Base-by-base conservation (phyloP, 2,113 vertebrate genomes). In the Rhizomys pruinosus region DNA sequence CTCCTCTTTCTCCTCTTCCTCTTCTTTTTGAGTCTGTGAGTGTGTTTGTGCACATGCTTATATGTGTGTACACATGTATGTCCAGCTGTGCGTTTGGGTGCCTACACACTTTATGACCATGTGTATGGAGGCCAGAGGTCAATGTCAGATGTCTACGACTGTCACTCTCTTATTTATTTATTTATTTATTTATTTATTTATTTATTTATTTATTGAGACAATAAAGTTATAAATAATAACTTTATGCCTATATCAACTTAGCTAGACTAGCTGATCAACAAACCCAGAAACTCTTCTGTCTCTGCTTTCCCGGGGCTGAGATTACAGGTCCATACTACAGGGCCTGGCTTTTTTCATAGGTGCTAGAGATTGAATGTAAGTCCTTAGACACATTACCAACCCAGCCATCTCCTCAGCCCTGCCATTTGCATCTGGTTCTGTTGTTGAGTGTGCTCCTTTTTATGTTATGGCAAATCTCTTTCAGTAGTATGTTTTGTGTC, bases 381-480 rank as follows among this genome's bases (percentile, higher is more conserved):
- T 82, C 27, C 27, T 32, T 7, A 5, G 20, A 59, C 11, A 52
- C 6, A 63, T 81, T 63, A 22, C 23, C 57, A 16, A 39, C n/a
- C 37, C 42, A 63, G 57, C 57, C 37, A 29, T 10, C n/a, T 47
- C 42, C 27, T 81, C 59, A 81, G 25, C 79, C 79, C 61, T 64
- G 79, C 23, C 6, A 19, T 19, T 92, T 34, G 79, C 69, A 66
- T 86, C 8, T 7, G 9, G 55, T 17, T 86, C 32, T 72, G 9
- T 86, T 91, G 25, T 5, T 94, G 68, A 89, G 52, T 37, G 4
- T 84, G 23, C 12, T 91, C 66, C 23, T 57, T 91, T 87, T 77
- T 29, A 20, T 39, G 80, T 69, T 69, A 23, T 34, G 25, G 44
- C 61, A 82, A 66, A 11, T 55, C 39, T 44, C 84, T 77, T 39